These are phyloP conservation scores for Blomia tropicalis DNA, from an alignment of 2,888 invertebrate species.

Conservation along the genomic window DNA sequence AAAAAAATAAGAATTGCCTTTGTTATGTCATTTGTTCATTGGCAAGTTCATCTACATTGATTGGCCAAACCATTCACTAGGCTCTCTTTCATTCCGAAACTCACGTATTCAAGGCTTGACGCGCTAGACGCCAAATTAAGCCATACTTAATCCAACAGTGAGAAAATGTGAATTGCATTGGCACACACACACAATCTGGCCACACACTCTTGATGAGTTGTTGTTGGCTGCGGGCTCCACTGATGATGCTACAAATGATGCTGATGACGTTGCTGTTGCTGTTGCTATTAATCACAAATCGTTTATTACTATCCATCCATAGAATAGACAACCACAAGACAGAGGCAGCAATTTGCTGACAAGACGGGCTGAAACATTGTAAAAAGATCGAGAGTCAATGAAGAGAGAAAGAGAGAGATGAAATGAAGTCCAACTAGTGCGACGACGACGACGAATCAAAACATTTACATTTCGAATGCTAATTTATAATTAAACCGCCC, in stretches of 20 bases:
- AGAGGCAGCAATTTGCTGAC: conserved; percentile 5
- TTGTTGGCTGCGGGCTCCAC: too few relatives aligned
- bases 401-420: background rate
- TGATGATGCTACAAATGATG: too few relatives aligned
- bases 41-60: background rate
- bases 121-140: conserved; percentile 2
- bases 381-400: background rate
- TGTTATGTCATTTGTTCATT: background rate
- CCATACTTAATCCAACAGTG: conserved; percentile 11
- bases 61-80: too few relatives aligned
- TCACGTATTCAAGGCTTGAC: conserved; percentile 11
- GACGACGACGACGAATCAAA: conserved; percentile 2
- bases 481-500: conserved; percentile 13
- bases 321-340: too few relatives aligned
- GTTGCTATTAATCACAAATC: conserved; percentile 12
- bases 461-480: conserved; percentile 15
- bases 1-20: too few relatives aligned
- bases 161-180: background rate
- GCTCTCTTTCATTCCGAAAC: too few relatives aligned
- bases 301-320: conserved; percentile 13
- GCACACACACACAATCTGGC: background rate
- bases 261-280: background rate
- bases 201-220: background rate
- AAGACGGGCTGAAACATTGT: background rate
- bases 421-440: background rate